Evolutionary conservation across 1,140 invertebrate species (phyloP).

Genomic region (Coelopa frigida): DNA sequence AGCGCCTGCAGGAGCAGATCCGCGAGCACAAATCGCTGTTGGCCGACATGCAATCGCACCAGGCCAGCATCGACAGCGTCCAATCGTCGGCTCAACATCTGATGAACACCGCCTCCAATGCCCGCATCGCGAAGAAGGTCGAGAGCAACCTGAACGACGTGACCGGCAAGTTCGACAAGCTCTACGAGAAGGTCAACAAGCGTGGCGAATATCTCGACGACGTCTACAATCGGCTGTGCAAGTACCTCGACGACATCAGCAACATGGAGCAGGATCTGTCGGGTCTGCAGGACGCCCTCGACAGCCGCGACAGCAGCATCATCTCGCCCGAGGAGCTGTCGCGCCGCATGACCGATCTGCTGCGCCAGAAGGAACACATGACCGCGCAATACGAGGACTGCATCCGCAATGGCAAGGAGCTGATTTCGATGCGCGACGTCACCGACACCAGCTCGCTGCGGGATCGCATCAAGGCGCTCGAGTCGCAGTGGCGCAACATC

Average conservation of each 20-base stretch:
- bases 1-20: slow-evolving; percentile 83
- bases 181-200: slow-evolving; percentile 70
- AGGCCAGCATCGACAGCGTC: slow-evolving; percentile 75
- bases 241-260: slow-evolving; percentile 63
- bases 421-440: slow-evolving; percentile 82
- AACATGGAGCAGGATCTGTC: slow-evolving; percentile 65
- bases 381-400: slow-evolving; percentile 64
- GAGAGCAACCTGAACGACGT: slow-evolving; percentile 82
- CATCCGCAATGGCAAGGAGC: slow-evolving; percentile 68
- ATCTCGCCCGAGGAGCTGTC: slow-evolving; percentile 60
- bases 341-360: slow-evolving; percentile 54
- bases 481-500: slow-evolving; percentile 82
- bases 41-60: slow-evolving; percentile 77
- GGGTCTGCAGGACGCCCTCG: slow-evolving; percentile 66
- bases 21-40: slow-evolving; percentile 73
- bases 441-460: slow-evolving; percentile 79
- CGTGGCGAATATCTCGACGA: slow-evolving; percentile 76
- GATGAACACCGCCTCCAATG: slow-evolving; percentile 72
- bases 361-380: slow-evolving; percentile 43
- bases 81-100: slow-evolving; percentile 71
- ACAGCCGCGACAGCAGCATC: slow-evolving; percentile 62
- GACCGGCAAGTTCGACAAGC: slow-evolving; percentile 72
- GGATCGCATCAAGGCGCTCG: slow-evolving; percentile 79
- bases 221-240: slow-evolving; percentile 60
- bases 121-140: slow-evolving; percentile 79